Percentiles rank a stretch among this genome's conserved stretches.
Evolutionary conservation across 2,113 vertebrate genomes (phyloP).

Genomic region (Hystrix brachyura): DNA sequence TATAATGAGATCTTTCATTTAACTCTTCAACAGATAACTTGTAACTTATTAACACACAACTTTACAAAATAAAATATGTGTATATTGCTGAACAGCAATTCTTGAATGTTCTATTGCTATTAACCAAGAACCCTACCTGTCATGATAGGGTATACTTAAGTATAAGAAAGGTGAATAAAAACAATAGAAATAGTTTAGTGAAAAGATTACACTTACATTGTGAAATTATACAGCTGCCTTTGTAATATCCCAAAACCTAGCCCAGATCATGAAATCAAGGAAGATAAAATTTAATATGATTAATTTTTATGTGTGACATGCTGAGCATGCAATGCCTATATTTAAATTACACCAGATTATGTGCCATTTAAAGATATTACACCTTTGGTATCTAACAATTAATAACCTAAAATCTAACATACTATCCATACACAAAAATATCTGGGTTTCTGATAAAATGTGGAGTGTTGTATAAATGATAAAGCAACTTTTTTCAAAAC

Average conservation of each 20-base stretch:
- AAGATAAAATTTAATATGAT: conserved; percentile 41
- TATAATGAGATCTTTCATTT: not conserved
- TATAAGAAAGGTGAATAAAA: conserved; percentile 2
- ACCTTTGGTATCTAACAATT: conserved; percentile 23
- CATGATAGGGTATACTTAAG: not conserved
- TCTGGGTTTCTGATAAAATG: conserved; percentile 62
- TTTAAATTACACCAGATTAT: not conserved
- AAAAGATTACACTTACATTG: not conserved
- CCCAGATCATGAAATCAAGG: not conserved
- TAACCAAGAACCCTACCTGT: not conserved
- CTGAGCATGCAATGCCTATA: not conserved
- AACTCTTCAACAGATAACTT: not conserved
- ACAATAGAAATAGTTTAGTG: not conserved
- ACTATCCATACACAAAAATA: conserved; percentile 61
- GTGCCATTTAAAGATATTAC: conserved; percentile 56
- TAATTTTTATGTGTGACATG: not conserved
- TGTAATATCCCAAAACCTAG: not conserved
- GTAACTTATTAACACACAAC: not conserved
- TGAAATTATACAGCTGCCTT: not conserved
- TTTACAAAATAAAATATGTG: conserved; percentile 35
- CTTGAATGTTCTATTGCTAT: not conserved
- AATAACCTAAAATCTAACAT: not conserved
- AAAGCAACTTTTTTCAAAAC: conserved; percentile 58
- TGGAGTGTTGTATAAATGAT: conserved; percentile 48
- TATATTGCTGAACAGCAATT: not conserved